Evolutionary conservation across 1,140 invertebrate species (phyloP), one percentile per base, ranked within the genome.

Genomic region (Bombus cullumanus): DNA sequence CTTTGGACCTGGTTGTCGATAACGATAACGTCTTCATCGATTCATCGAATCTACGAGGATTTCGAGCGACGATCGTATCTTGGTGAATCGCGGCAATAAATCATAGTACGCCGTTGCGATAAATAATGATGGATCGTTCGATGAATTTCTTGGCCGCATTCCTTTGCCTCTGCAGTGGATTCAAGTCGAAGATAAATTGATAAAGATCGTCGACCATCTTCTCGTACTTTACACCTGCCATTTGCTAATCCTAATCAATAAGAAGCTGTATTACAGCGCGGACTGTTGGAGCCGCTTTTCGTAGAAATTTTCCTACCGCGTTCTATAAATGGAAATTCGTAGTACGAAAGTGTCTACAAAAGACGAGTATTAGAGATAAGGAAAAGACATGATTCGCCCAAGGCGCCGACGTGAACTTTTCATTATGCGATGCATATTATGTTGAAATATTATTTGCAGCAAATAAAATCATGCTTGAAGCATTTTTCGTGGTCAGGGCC

Each of bases 1-100:
- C 87, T 89, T 89, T 88, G 81, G 78, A 89, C 85, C 6, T 43
- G 25, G 31, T 86, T 88, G 83, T 88, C 76, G 37, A 71, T 78
- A 76, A 68, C 74, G 43, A 78, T 81, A 68, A 53, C 28, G 28
- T 78, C 39, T 68, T 73, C n/a, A n/a, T 73, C 82, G 82, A 72
- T 41, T 71, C 53, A 43, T 9, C 37, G 75, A 81, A 66, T 43
- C 71, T 62, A 69, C 68, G 69, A 41, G 13, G 72, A 73, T 43
- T 22, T 9, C 5, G 22, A 9, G 31, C 22, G 15, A 64, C 72
- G 64, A 43, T 75, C 34, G 53, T 68, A 64, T 28, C 74, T 59
- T 15, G 3, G 43, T 13, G n/a, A 88, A 81, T 86, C 43, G 57
- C 66, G n/a, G 66, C 41, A 57, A 81, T 87, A 64, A 80, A 75